Conservation (phyloP, 2,888 invertebrate species). For the Labia minor region DNA sequence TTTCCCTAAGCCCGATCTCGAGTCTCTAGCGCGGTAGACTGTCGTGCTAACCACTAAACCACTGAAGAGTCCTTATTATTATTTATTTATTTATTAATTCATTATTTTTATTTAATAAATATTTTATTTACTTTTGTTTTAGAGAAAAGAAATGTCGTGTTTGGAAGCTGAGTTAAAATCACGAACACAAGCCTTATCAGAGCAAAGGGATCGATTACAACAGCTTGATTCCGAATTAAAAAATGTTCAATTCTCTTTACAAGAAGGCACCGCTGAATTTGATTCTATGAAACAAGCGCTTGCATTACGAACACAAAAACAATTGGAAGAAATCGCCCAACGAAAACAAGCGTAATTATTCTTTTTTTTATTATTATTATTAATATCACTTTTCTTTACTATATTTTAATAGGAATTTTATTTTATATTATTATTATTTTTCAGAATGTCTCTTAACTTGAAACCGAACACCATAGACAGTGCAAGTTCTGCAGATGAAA, state of each 20-base stretch:
- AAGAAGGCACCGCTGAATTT: conserved; percentile 30
- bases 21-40: no score
- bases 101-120: conserved; percentile 7
- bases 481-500: conserved; percentile 30
- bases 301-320: conserved; percentile 40
- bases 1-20: no score
- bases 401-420: no score
- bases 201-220: conserved; percentile 55
- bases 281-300: conserved; percentile 37
- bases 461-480: conserved; percentile 39
- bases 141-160: conserved; percentile 62
- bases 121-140: conserved; percentile 26
- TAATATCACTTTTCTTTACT: conserved; percentile 15
- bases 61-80: no score
- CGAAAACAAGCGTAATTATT: conserved; percentile 41
- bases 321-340: conserved; percentile 41
- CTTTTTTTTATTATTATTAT: conserved; percentile 13
- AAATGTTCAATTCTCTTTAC: conserved; percentile 41
- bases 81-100: conserved; percentile 15
- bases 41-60: no score
- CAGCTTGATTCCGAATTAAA: conserved; percentile 58
- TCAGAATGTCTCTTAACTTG: conserved; percentile 57
- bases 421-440: no score
- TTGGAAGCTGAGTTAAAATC: conserved; percentile 56
- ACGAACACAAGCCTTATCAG: conserved; percentile 49